Evolutionary conservation across 1,140 invertebrate genomes (phyloP).

Genomic region (Radopholus similis): DNA sequence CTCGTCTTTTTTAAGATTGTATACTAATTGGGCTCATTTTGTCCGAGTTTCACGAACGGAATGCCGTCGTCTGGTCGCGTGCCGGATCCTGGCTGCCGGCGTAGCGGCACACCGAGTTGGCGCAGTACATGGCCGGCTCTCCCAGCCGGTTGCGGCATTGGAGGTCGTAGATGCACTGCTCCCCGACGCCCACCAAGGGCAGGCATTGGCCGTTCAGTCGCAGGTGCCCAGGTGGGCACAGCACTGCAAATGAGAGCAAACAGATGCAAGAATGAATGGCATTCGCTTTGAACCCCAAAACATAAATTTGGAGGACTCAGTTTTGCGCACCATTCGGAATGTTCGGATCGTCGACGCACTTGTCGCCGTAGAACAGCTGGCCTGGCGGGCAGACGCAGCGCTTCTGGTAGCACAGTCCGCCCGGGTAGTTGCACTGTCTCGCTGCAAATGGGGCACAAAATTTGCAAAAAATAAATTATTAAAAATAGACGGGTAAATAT

Average conservation of each 20-base stretch:
- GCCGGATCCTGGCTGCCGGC: background rate
- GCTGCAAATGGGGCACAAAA: background rate
- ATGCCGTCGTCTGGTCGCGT: background rate
- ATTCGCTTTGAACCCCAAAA: background rate
- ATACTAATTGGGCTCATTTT: background rate
- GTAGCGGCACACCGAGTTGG: slow-evolving; percentile 27
- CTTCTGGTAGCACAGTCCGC: slow-evolving; percentile 29
- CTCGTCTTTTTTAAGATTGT: background rate
- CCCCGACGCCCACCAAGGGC: slow-evolving; percentile 28
- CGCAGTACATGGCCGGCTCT: slow-evolving; percentile 24
- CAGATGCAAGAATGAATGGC: background rate
- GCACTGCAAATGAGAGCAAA: slow-evolving; percentile 12
- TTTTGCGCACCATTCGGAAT: slow-evolving; percentile 26
- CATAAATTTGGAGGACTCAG: background rate
- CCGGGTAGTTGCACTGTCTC: slow-evolving; percentile 33
- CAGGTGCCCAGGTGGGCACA: slow-evolving; percentile 29
- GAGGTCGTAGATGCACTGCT: slow-evolving; percentile 33
- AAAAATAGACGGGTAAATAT: background rate
- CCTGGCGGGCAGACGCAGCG: slow-evolving; percentile 27
- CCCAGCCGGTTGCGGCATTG: slow-evolving; percentile 24
- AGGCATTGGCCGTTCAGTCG: slow-evolving; percentile 37
- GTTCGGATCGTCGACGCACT: slow-evolving; percentile 40
- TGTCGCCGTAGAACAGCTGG: slow-evolving; percentile 32
- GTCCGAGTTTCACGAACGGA: background rate
- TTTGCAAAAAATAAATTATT: too few relatives aligned